Conservation (phyloP, 92 coral and sea anemone genomes). For the Epizoanthus ramosus region DNA sequence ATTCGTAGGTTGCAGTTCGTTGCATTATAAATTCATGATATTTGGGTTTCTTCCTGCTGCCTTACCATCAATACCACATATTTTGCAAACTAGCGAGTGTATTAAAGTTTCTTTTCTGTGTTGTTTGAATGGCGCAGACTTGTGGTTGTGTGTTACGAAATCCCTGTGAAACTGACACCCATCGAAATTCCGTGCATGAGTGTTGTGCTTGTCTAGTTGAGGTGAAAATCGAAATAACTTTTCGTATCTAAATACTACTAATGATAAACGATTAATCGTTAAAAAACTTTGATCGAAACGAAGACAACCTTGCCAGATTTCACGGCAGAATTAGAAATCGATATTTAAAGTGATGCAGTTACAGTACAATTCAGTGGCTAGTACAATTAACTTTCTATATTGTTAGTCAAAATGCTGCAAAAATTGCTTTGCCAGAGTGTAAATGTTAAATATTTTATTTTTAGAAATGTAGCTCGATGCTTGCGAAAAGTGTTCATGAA, state of each 20-base stretch:
- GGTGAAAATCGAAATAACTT: too few relatives aligned
- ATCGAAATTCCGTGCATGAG: neutral
- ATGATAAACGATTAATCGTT: neutral
- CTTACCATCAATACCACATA: neutral
- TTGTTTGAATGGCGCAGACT: neutral
- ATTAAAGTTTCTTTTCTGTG: neutral
- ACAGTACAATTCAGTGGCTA: too few relatives aligned
- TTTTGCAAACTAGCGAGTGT: neutral
- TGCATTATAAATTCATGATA: conserved; percentile 7
- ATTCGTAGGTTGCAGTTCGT: neutral
- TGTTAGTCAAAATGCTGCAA: too few relatives aligned
- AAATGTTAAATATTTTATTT: too few relatives aligned
- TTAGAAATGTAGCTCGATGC: too few relatives aligned
- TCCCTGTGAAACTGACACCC: conserved; percentile 31
- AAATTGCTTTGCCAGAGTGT: too few relatives aligned
- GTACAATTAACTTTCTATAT: too few relatives aligned
- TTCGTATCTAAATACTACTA: neutral
- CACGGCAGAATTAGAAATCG: too few relatives aligned
- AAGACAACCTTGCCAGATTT: too few relatives aligned
- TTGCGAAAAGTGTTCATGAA: too few relatives aligned
- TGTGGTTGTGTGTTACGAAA: conserved; percentile 1
- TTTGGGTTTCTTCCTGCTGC: neutral
- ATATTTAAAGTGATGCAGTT: too few relatives aligned
- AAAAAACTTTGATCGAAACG: too few relatives aligned
- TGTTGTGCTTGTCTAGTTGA: neutral